These are phyloP conservation scores for Eunapius fragilis DNA, from an alignment of 37 sponge, comb jelly and placozoan species.

Conservation along the genomic window DNA sequence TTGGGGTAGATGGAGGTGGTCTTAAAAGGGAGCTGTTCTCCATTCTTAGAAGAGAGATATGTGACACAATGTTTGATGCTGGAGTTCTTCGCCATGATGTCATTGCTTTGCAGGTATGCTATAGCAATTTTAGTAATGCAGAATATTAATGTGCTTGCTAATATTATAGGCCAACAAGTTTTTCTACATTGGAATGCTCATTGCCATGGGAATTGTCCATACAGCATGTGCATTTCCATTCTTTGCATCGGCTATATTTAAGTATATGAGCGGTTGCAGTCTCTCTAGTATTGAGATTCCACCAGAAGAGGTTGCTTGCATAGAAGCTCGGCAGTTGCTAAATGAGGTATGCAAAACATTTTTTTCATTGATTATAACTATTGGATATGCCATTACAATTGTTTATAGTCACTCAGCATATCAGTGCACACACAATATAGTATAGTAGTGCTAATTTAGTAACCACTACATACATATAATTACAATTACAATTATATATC, in stretches of 20 bases:
- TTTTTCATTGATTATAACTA: background rate
- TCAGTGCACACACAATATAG: too few relatives aligned
- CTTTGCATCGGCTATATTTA: slow-evolving; percentile 11
- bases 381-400: background rate
- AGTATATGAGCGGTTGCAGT: slow-evolving; percentile 25
- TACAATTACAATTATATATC: background rate
- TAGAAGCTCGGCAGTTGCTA: background rate
- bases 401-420: too few relatives aligned
- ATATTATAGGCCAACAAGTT: slow-evolving; percentile 12
- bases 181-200: slow-evolving; percentile 24
- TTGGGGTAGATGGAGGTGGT: background rate
- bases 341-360: background rate
- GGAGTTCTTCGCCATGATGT: background rate
- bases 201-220: slow-evolving; percentile 24
- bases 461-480: background rate
- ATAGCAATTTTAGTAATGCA: background rate
- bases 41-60: background rate
- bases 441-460: too few relatives aligned
- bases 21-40: background rate
- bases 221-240: slow-evolving; percentile 29
- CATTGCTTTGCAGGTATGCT: background rate
- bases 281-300: slow-evolving; percentile 4
- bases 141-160: background rate
- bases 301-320: slow-evolving; percentile 7
- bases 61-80: background rate